Conservation (phyloP, 2,888 invertebrate species). For the Galeruca laticollis region DNA sequence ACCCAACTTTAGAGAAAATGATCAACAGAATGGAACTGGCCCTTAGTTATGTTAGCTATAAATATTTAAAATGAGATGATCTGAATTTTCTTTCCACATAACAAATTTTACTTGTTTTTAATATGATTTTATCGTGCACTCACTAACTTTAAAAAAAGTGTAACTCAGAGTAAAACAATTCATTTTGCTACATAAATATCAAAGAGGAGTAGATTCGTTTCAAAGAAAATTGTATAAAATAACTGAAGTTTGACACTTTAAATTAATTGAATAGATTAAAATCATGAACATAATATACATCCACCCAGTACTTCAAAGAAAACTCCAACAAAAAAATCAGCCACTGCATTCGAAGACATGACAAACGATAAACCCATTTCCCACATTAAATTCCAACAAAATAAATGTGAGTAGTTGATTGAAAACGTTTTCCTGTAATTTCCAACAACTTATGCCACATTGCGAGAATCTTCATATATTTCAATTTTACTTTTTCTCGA, state of each 20-base stretch:
- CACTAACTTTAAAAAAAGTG: too few species aligned
- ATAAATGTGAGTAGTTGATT: neutral
- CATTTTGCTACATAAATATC: too few species aligned
- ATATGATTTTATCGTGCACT: neutral
- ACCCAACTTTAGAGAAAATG: slow-evolving; percentile 47
- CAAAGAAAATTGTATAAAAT: too few species aligned
- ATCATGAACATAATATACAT: too few species aligned
- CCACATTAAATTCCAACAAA: neutral
- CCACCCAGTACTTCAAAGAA: too few species aligned
- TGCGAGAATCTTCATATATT: neutral
- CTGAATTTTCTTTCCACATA: neutral
- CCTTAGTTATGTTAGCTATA: neutral
- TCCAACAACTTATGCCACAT: neutral
- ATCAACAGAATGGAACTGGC: slow-evolving; percentile 23
- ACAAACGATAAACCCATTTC: neutral
- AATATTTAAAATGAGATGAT: slow-evolving; percentile 6
- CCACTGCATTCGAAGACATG: neutral
- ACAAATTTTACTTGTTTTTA: neutral
- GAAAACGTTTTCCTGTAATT: neutral
- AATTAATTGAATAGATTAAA: too few species aligned
- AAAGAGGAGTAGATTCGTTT: too few species aligned
- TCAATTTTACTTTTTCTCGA: neutral
- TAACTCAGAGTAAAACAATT: too few species aligned
- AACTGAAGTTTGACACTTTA: too few species aligned
- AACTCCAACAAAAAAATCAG: too few species aligned